Conservation (phyloP, 1,140 invertebrate genomes). For the Elymnias hypermnestra region DNA sequence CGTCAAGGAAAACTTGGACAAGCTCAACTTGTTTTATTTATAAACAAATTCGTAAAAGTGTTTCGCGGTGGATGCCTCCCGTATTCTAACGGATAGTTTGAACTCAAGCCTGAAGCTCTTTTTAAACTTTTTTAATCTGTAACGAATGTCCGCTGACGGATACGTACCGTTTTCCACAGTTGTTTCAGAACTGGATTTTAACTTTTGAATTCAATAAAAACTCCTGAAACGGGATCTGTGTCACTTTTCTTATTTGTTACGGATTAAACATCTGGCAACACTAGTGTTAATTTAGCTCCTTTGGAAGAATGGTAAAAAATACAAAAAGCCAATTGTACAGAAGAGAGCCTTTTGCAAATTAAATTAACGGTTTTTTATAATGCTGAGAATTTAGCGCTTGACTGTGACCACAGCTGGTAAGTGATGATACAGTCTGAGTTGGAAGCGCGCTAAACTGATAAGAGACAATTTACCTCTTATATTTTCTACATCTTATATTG, state of each 20-base stretch:
- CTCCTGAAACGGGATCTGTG: conserved; percentile 3
- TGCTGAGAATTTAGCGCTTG: too few species aligned
- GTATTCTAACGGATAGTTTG: neutral
- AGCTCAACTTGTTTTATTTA: neutral
- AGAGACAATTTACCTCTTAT: too few species aligned
- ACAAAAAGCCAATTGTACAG: too few species aligned
- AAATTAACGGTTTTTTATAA: too few species aligned
- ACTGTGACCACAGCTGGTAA: too few species aligned
- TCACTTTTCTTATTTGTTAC: neutral
- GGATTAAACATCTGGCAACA: neutral
- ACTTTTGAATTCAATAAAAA: conserved; percentile 17
- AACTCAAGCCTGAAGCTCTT: conserved; percentile 9
- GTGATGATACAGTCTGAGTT: too few species aligned
- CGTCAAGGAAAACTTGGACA: too few species aligned
- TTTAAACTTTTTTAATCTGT: conserved; percentile 21
- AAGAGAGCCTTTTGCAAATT: too few species aligned
- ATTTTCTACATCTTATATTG: too few species aligned
- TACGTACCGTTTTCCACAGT: conserved; percentile 10
- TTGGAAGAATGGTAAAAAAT: too few species aligned
- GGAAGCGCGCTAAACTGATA: too few species aligned
- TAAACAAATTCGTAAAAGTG: neutral
- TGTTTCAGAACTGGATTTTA: conserved; percentile 13
- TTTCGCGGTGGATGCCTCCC: neutral
- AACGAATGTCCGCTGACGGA: conserved; percentile 17
- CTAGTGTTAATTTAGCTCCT: neutral